Base-by-base conservation (phyloP, 2,888 invertebrate genomes). In the Trissolcus brochymenae region DNA sequence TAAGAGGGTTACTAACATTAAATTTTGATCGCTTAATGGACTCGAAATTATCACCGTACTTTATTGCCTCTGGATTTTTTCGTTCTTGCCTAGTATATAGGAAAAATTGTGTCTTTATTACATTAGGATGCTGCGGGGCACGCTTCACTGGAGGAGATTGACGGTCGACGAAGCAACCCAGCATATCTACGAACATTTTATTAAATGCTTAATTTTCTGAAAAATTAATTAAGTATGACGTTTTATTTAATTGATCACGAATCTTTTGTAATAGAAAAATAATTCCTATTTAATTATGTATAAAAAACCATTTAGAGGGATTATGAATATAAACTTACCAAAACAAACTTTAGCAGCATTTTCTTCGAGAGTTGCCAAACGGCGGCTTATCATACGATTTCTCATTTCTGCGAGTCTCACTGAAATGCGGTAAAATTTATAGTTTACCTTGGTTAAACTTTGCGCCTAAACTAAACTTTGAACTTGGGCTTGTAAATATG, bases 101-200 rank as follows among this genome's bases (percentile, higher is more conserved):
- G 54, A 90, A 89, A 81, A 92, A 92, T 84, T 89, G 90, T 0
- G 92, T 92, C 57, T 90, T 89, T 41, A 92, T 88, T 1, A 88
- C 82, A 68, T 87, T 88, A 0, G 92, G 92, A 83, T 90, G 88
- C 82, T 92, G 91, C 0, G 92, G 92, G 1, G 90, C 85, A 79
- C 91, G 91, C 84, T 91, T 91, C 6, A 92, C 81, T 0, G 91
- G 90, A 59, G 90, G 89, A 53, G 89, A 88, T 61, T 90, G 89
- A 0, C 90, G 90, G 70, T 91, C 87, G 50, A 89, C 89, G 76
- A 92, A 92, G 81, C 92, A 92, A 6, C 92, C 92, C 0, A 92
- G 90, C 9, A 89, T 82, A 80, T 92, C 92, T 92, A 82, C 4
- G 25, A 25, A 25, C 25, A 25, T 25, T 25, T 25, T 25, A 25